These are phyloP conservation scores for Cyrtodaria siliqua DNA, from an alignment of 2,888 invertebrate species.

Conservation along the genomic window DNA sequence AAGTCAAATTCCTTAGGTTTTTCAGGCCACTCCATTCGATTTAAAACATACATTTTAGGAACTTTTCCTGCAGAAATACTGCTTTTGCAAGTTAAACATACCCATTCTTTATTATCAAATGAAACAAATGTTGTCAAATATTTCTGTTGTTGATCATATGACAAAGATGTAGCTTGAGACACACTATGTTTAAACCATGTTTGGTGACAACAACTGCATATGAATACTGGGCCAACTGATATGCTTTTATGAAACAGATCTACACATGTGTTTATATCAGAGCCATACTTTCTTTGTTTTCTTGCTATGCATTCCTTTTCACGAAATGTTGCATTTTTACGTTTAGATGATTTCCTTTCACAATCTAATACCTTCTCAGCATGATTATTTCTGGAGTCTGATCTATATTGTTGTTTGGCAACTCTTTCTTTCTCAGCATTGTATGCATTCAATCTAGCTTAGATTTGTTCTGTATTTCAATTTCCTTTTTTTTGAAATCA, in stretches of 20 bases:
- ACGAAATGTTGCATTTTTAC: conserved; percentile 1
- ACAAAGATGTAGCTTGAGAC: background rate
- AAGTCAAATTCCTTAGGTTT: conserved; percentile 52
- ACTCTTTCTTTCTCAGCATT: conserved; percentile 11
- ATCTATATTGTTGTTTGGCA: background rate
- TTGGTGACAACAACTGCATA: conserved; percentile 27
- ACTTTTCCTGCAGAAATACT: conserved; percentile 36
- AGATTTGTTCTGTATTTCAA: background rate
- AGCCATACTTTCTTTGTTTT: conserved; percentile 13
- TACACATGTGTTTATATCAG: conserved; percentile 6
- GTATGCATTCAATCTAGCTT: background rate
- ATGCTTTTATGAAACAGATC: conserved; percentile 6
- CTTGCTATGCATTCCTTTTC: background rate
- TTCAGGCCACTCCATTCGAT: conserved; percentile 53
- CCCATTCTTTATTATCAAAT: conserved; percentile 28
- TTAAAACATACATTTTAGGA: conserved; percentile 21
- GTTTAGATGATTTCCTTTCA: background rate
- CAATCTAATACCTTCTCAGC: background rate
- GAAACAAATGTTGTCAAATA: conserved; percentile 33
- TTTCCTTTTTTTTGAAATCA: conserved; percentile 4
- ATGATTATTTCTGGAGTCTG: background rate
- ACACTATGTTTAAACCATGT: conserved; percentile 29
- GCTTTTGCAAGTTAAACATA: conserved; percentile 33
- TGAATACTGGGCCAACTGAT: conserved; percentile 5
- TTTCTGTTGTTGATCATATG: conserved; percentile 7